Evolutionary conservation across 2,888 invertebrate species (phyloP).

Genomic region (Lasioglossum malachurum): DNA sequence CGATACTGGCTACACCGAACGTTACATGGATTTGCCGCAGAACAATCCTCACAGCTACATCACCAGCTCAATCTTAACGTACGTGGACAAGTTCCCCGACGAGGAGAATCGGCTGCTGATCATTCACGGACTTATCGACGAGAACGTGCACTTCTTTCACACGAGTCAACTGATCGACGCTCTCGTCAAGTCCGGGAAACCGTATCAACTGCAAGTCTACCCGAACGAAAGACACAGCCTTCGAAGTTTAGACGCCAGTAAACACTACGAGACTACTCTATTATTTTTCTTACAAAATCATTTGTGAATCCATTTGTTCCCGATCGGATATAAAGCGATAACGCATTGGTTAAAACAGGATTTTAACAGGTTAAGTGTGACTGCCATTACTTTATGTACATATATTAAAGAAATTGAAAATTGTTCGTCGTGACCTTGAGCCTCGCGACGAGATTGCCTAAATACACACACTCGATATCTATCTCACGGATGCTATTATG

Average conservation of each 20-base stretch:
- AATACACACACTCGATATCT: constrained; percentile 12
- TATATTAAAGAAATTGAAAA: constrained; percentile 61
- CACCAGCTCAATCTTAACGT: constrained; percentile 93
- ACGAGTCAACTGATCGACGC: constrained; percentile 96
- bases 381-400: constrained; percentile 78
- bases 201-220: constrained; percentile 97
- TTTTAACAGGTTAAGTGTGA: constrained; percentile 69
- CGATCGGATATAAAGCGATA: constrained; percentile 50
- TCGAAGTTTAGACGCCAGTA: constrained; percentile 96
- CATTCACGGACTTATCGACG: constrained; percentile 98
- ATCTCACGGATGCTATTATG: constrained; percentile 70
- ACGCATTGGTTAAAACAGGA: constrained; percentile 35
- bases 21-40: constrained; percentile 96
- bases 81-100: constrained; percentile 95
- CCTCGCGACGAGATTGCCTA: constrained; percentile 61
- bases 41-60: constrained; percentile 92
- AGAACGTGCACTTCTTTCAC: constrained; percentile 99
- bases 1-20: constrained; percentile 99
- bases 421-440: constrained; percentile 37
- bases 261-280: constrained; percentile 98
- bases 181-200: constrained; percentile 97
- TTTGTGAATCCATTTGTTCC: constrained; percentile 85
- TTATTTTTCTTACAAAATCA: constrained; percentile 95
- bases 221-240: constrained; percentile 98
- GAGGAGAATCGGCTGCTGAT: constrained; percentile 96